These are phyloP conservation scores for Drosophila biarmipes DNA, from an alignment of 1,140 invertebrate species.

Conservation along the genomic window DNA sequence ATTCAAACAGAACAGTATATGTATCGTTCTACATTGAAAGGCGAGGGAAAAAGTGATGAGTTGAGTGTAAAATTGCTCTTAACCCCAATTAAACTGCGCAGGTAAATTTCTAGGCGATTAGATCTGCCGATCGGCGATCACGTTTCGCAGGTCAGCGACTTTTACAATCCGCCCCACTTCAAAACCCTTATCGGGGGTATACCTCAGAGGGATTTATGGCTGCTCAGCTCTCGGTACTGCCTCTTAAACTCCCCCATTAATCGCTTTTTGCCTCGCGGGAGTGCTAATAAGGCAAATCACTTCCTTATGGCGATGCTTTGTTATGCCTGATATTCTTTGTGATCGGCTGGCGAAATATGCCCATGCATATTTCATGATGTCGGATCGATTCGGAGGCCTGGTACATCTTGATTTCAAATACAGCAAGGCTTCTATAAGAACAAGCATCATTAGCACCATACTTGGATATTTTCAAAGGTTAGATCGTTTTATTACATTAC, in stretches of 20 bases:
- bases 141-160: constrained; percentile 32
- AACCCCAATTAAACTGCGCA: constrained; percentile 49
- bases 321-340: constrained; percentile 26
- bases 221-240: neutral
- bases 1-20: constrained; percentile 24
- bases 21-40: constrained; percentile 22
- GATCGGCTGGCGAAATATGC: constrained; percentile 11
- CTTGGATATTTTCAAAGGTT: too few relatives aligned
- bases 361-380: constrained; percentile 59
- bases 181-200: neutral
- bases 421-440: neutral
- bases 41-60: constrained; percentile 5
- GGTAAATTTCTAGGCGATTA: constrained; percentile 29
- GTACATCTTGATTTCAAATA: constrained; percentile 3
- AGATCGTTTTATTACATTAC: too few relatives aligned
- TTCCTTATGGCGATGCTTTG: constrained; percentile 37
- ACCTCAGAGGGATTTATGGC: constrained; percentile 10
- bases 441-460: neutral
- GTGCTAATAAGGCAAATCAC: constrained; percentile 21
- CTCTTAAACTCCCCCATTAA: constrained; percentile 16
- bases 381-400: constrained; percentile 20
- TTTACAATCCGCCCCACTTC: neutral
- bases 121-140: constrained; percentile 26
- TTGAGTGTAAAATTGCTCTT: constrained; percentile 5
- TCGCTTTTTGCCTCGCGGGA: constrained; percentile 11